These are phyloP conservation scores for Poicephalus meyeri DNA, from an alignment of 2,113 vertebrate species.

Conservation along the genomic window DNA sequence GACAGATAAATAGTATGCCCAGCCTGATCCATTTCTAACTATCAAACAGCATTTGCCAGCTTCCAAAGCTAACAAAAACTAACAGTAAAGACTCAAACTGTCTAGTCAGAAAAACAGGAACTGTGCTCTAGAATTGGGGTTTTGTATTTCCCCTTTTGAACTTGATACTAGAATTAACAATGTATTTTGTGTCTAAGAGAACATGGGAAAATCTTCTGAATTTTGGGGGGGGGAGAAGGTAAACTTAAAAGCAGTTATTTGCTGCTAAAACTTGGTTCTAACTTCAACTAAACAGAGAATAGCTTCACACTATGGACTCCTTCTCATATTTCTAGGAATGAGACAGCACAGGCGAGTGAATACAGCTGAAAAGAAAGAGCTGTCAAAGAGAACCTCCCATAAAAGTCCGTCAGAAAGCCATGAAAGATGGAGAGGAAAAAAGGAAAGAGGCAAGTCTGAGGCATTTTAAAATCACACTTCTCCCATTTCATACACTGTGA, in stretches of 20 bases:
- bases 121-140: neutral
- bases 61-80: neutral
- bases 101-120: slow-evolving; percentile 56
- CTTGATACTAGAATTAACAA: slow-evolving; percentile 24
- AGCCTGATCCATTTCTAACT: neutral
- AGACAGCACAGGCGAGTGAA: neutral
- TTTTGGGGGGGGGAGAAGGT: no score
- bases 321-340: accelerated
- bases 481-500: neutral
- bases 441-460: neutral
- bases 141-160: slow-evolving; percentile 40
- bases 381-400: neutral
- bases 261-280: neutral
- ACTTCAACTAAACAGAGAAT: neutral
- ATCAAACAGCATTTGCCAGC: neutral
- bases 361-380: neutral
- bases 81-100: neutral
- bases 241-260: neutral
- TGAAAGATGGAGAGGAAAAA: neutral
- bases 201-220: neutral
- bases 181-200: neutral
- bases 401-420: neutral
- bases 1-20: accelerated
- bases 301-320: neutral
- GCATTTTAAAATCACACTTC: neutral